phyloP scores from a whole-genome alignment of 2,113 vertebrate genomes.

The rat (Rattus norvegicus) region GRCr8 NC_086023.1:59424001-59424500 shows the following conservation, averaged over 20 bases:
- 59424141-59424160: neutral
- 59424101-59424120: neutral
- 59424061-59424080: neutral
- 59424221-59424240: neutral
- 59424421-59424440: neutral
- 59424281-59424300: neutral
- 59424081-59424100: neutral
- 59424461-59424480: neutral
- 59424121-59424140: neutral
- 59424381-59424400: neutral
- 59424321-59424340: neutral
- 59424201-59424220: neutral
- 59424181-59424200: neutral
- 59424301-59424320: neutral
- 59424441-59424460: neutral
- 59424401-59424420: neutral
- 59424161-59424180: neutral
- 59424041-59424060: neutral
- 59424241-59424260: neutral
- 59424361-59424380: neutral
- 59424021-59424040: neutral
- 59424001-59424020: neutral
- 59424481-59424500: neutral
- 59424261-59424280: neutral
- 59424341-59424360: neutral